Base-by-base conservation (phyloP, 92 coral and sea anemone genomes). In the Epizoanthus ramosus region DNA sequence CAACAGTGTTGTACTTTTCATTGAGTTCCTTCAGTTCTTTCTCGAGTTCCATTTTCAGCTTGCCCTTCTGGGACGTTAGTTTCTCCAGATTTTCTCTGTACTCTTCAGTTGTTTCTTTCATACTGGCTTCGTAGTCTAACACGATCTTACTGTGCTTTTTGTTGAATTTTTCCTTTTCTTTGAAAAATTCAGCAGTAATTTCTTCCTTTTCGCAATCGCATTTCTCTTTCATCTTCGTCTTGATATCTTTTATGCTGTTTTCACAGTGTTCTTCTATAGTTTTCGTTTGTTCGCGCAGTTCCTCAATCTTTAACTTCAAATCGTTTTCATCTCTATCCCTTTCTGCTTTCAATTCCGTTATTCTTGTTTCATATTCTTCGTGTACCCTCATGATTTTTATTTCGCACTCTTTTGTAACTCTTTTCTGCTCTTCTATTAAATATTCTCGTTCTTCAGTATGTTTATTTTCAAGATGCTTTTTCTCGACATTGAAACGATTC, bases 151-250 rank as follows among this genome's bases (percentile, higher is more conserved):
- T 73, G 65, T 73, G 79, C 14, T 73, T 73, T 56, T 73, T 18
- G 19, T 73, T 73, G n/a, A 53, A 22, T n/a, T n/a, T 2, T 54
- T 73, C 79, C n/a, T 23, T 73, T 52, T 73, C 65, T 73, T 53
- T 56, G 15, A 25, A 57, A 15, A 24, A 73, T 4, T 53, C 65
- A 14, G 15, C 21, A 56, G 39, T 5, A 5, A 56, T 25, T 22
- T 56, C 64, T 18, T 28, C n/a, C 6, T 56, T 73, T 22, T 56
- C 63, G 15, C 15, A 21, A 14, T 73, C 79, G 54, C 23, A 73
- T 25, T 23, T 73, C 54, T 25, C 79, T 73, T 56, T 56, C 33
- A 22, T 22, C 59, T 25, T 31, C 2, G 0, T 28, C 35, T 56
- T 53, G 57, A 73, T 25, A 18, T 73, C 63, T 56, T 15, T 73